Conservation (phyloP, 2,113 vertebrate species). For the Montifringilla adamsi region DNA sequence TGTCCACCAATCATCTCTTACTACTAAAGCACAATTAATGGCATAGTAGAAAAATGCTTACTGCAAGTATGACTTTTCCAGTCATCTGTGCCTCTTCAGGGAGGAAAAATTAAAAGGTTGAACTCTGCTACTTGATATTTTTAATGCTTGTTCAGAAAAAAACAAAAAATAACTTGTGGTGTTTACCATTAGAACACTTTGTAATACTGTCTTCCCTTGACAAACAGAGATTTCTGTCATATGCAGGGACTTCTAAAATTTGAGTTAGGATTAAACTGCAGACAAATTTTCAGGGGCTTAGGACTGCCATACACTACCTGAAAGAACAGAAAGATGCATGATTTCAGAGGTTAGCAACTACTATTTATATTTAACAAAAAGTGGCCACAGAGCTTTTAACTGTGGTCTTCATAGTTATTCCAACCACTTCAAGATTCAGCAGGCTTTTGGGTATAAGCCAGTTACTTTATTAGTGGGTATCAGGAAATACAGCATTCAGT, state of each 20-base stretch:
- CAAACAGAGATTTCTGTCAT: background rate
- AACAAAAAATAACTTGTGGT: background rate
- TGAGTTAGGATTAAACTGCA: background rate
- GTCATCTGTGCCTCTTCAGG: background rate
- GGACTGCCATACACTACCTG: background rate
- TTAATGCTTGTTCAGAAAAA: background rate
- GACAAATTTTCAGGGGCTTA: background rate
- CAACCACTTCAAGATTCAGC: background rate
- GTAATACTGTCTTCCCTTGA: background rate
- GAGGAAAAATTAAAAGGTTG: background rate
- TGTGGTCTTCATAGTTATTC: background rate
- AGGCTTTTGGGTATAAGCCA: background rate
- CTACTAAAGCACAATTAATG: background rate
- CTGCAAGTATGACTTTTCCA: background rate
- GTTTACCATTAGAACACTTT: background rate
- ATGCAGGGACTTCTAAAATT: background rate
- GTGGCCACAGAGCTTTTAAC: background rate
- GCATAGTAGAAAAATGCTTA: background rate
- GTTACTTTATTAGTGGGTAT: background rate
- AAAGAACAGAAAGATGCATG: background rate
- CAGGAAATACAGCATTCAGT: background rate
- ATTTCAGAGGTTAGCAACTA: background rate
- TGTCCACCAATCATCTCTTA: background rate
- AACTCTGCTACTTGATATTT: background rate
- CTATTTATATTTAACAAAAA: background rate